These are phyloP conservation scores for Sebastes itinus DNA, from an alignment of 2,797 vertebrate genomes.

Conservation along the genomic window DNA sequence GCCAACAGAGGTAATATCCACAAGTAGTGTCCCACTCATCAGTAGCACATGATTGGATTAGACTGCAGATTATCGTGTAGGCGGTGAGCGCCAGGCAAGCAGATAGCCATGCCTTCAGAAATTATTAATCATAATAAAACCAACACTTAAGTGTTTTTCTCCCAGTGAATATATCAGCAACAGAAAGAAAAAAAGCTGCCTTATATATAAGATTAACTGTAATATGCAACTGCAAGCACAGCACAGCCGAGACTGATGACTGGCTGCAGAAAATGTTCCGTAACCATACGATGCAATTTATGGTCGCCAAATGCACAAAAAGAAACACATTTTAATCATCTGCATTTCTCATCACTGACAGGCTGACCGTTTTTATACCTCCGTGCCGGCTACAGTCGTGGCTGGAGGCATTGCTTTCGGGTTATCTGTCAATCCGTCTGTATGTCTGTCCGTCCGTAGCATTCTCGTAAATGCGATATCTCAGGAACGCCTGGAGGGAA, in stretches of 20 bases:
- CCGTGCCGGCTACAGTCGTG: too few species aligned
- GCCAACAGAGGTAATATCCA: slow-evolving; percentile 42
- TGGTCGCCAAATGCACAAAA: background rate
- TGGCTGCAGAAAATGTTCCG: slow-evolving; percentile 7
- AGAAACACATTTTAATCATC: slow-evolving; percentile 21
- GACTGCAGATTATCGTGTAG: slow-evolving; percentile 58
- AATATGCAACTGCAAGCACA: slow-evolving; percentile 39
- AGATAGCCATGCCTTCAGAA: slow-evolving; percentile 49
- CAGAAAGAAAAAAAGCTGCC: background rate
- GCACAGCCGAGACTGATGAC: slow-evolving; percentile 26
- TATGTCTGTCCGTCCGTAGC: background rate
- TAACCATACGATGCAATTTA: background rate
- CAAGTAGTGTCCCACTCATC: slow-evolving; percentile 40
- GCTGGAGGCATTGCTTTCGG: background rate
- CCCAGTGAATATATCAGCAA: slow-evolving; percentile 24
- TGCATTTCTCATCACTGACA: background rate
- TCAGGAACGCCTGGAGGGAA: background rate
- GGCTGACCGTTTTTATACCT: background rate
- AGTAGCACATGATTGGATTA: slow-evolving; percentile 54
- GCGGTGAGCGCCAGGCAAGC: slow-evolving; percentile 22
- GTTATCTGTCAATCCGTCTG: background rate
- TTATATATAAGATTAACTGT: slow-evolving; percentile 1
- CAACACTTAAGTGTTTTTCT: slow-evolving; percentile 31
- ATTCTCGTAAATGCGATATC: background rate
- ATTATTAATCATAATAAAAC: slow-evolving; percentile 64